Percentiles rank a stretch among this genome's conserved stretches.
phyloP scores from a whole-genome alignment of 1,140 invertebrate genomes.

The Drosophila pseudoobscura region DNA sequence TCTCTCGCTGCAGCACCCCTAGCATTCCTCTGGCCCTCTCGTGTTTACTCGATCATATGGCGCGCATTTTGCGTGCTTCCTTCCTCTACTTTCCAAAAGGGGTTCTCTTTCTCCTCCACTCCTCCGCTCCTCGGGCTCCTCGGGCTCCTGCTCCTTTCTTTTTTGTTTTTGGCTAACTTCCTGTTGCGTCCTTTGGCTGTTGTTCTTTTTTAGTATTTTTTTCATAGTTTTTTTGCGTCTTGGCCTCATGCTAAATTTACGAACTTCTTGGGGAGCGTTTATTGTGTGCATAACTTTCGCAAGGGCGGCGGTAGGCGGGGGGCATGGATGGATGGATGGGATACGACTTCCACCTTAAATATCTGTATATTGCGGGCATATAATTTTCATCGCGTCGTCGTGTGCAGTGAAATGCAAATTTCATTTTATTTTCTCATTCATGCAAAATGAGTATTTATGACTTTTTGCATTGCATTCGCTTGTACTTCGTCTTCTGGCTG shows the following conservation, averaged over 20 bases:
- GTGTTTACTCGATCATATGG: slow-evolving; percentile 72
- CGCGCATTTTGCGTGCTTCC: slow-evolving; percentile 76
- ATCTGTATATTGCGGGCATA: slow-evolving; percentile 69
- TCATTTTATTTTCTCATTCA: slow-evolving; percentile 77
- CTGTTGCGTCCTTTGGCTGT: slow-evolving; percentile 56
- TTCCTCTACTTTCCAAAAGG: slow-evolving; percentile 18
- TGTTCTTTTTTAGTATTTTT: no score
- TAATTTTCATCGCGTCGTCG: slow-evolving; percentile 54
- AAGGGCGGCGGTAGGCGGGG: no score
- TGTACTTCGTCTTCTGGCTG: neutral
- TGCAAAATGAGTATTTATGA: slow-evolving; percentile 75
- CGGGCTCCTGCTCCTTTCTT: neutral
- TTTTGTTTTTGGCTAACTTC: slow-evolving; percentile 54
- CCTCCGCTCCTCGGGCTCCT: neutral
- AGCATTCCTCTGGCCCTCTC: slow-evolving; percentile 22
- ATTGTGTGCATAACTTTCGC: slow-evolving; percentile 78
- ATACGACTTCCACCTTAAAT: slow-evolving; percentile 40
- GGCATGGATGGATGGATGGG: no score
- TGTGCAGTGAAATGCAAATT: slow-evolving; percentile 78
- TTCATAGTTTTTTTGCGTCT: slow-evolving; percentile 1
- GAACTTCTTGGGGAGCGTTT: slow-evolving; percentile 68
- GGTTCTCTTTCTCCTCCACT: slow-evolving; percentile 13
- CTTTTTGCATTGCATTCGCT: slow-evolving; percentile 25
- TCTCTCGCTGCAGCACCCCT: slow-evolving; percentile 17
- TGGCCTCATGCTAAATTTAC: slow-evolving; percentile 69